Base-by-base conservation (phyloP, 1,140 invertebrate genomes). In the Bactericera cockerelli region DNA sequence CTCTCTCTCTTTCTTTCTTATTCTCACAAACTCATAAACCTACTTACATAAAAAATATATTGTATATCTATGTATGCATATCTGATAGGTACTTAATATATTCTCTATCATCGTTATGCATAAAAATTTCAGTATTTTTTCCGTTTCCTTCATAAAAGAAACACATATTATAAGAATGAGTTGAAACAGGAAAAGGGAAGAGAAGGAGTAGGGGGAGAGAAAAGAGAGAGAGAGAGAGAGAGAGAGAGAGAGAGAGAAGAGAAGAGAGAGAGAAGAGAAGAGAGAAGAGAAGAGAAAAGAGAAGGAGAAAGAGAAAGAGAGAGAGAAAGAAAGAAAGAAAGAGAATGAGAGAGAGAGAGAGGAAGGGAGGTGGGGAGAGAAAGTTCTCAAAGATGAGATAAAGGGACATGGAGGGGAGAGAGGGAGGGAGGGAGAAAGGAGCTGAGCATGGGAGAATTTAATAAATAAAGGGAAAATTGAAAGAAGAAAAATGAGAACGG, bases 141-240 rank as follows among this genome's bases (percentile, higher is more conserved):
- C n/a, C n/a, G n/a, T n/a, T n/a, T n/a, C n/a, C n/a, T n/a, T n/a
- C n/a, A n/a, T n/a, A n/a, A n/a, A n/a, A n/a, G n/a, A n/a, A n/a
- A n/a, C n/a, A n/a, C n/a, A n/a, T n/a, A n/a, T n/a, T n/a, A n/a
- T n/a, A n/a, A n/a, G n/a, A n/a, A n/a, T n/a, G n/a, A n/a, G n/a
- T n/a, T n/a, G n/a, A n/a, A 42, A 58, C 55, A 61, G 25, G 58
- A 56, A 58, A 58, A 61, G 58, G 28, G 54, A 61, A 38, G 60
- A 33, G 53, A 39, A 57, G 26, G 42, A 33, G 55, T 21, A 61
- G 31, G 55, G 39, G 54, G 42, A 36, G 60, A 55, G 26, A 26
- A 42, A 55, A 26, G 14, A 49, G 26, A 55, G 14, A 21, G 53
- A 26, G 56, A 26, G 39, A 36, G 56, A 61, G 56, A 54, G 24